Evolutionary conservation across 2,888 invertebrate genomes (phyloP).

Genomic region (Eilema depressum): DNA sequence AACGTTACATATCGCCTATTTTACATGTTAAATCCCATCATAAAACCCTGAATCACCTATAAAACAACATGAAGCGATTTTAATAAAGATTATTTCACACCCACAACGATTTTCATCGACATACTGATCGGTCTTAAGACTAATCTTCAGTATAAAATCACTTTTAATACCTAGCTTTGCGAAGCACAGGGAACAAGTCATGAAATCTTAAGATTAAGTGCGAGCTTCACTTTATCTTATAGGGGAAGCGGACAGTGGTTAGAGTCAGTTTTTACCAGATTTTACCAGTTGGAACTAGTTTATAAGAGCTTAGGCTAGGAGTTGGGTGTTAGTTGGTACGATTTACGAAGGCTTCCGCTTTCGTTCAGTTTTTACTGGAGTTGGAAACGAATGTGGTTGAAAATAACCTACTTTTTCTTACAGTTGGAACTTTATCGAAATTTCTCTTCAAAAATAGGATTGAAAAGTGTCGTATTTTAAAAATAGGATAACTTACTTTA

Average conservation of each 20-base stretch:
- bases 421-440: background rate
- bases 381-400: slow-evolving; percentile 14
- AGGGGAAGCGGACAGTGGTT: slow-evolving; percentile 48
- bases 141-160: slow-evolving; percentile 41
- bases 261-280: slow-evolving; percentile 40
- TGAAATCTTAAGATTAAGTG: slow-evolving; percentile 62
- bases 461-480: too few species aligned
- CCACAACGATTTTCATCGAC: slow-evolving; percentile 31
- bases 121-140: slow-evolving; percentile 13
- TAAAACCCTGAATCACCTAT: slow-evolving; percentile 40
- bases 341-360: slow-evolving; percentile 23
- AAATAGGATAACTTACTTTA: too few species aligned
- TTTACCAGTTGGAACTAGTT: slow-evolving; percentile 40
- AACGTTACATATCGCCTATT: slow-evolving; percentile 16
- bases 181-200: slow-evolving; percentile 53
- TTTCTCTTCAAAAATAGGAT: background rate
- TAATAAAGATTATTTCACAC: slow-evolving; percentile 41
- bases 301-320: slow-evolving; percentile 36
- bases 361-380: slow-evolving; percentile 22
- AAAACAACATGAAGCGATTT: slow-evolving; percentile 39
- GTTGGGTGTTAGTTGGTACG: slow-evolving; percentile 26
- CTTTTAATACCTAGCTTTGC: slow-evolving; percentile 61
- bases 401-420: slow-evolving; percentile 1
- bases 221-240: slow-evolving; percentile 53
- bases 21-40: slow-evolving; percentile 32